A percentile compares a stretch with the other conserved stretches of the same genome.
Evolutionary conservation across 2,888 invertebrate species (phyloP).

Genomic region (Cacoxenus indagator): DNA sequence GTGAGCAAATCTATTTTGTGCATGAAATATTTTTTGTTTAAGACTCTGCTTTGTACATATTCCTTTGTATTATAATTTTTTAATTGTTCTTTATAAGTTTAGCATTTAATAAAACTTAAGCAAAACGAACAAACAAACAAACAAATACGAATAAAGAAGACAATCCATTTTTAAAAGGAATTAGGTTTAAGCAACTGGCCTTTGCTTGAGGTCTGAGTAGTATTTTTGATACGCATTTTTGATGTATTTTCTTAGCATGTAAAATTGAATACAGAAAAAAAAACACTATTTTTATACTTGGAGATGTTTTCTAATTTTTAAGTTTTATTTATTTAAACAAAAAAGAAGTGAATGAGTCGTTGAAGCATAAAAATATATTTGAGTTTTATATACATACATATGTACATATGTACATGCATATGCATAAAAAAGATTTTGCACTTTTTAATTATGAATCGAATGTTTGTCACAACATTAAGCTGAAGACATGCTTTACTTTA

Average conservation of each 20-base stretch:
- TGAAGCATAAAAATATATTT: constrained; percentile 19
- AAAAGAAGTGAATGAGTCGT: constrained; percentile 26
- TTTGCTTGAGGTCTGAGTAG: neutral
- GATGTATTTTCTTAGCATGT: constrained; percentile 45
- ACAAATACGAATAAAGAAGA: constrained; percentile 38
- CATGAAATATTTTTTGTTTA: no score
- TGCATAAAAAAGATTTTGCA: neutral
- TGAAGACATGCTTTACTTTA: no score
- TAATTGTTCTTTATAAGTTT: constrained; percentile 9
- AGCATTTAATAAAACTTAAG: neutral
- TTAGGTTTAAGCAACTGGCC: neutral
- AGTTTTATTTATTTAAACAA: constrained; percentile 60
- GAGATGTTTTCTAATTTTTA: constrained; percentile 66
- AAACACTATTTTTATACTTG: constrained; percentile 52
- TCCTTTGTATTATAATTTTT: constrained; percentile 17
- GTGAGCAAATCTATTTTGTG: no score
- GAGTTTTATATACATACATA: neutral
- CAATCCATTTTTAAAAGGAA: constrained; percentile 30
- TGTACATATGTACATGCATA: constrained; percentile 15
- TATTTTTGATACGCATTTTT: constrained; percentile 45
- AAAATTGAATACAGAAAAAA: constrained; percentile 45
- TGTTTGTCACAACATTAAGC: no score
- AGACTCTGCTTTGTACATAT: constrained; percentile 17
- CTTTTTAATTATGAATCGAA: neutral
- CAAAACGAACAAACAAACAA: constrained; percentile 25